Base-by-base conservation (phyloP, 2,888 invertebrate genomes). In the Drosophila nigricruria region DNA sequence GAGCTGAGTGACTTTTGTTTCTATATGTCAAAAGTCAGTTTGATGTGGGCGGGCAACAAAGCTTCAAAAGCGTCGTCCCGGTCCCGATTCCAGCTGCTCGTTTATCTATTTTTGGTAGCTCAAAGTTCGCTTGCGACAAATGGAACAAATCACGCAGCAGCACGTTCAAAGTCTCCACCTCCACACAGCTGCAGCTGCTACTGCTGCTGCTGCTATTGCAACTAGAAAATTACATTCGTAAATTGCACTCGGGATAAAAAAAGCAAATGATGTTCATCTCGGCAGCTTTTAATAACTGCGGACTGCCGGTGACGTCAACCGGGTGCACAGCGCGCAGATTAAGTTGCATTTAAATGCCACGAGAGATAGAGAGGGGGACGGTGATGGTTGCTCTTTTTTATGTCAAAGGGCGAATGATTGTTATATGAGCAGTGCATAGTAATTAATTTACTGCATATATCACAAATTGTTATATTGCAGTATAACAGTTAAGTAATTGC, bases 91-190 rank as follows among this genome's bases (percentile, higher is more conserved):
- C 56, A 30, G 52, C 43, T 50, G 50, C 25, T 9, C 49, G 32
- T 58, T 70, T 61, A 58, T 77, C 77, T 77, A 77, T 77, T 77
- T 77, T 73, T 77, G 77, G 49, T 18, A 63, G 77, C 77, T 77
- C 65, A 77, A 77, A 77, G 77, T 73, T 77, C 42, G 20, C 10
- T 3, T 14, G 40, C 54, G 23, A 60, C 38, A 47, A 64, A 70
- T 56, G 14, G 34, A 49, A 50, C 52, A 69, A 49, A 18, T 30
- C 49, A 49, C 14, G 49, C 30, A 30, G 49, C 49, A 30, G 27
- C 27, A 16, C 18, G 18, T 9, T 3, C 30, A 18, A 18, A 14
- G 30, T 18, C 49, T 14, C 49, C 30, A 2, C 30, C 49, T 47
- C 18, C 45, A 27, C 45, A n/a, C 9, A 25, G n/a, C 25, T 47